phyloP scores from a whole-genome alignment of 1,140 invertebrate genomes.

The Hylaeus volcanicus region DNA sequence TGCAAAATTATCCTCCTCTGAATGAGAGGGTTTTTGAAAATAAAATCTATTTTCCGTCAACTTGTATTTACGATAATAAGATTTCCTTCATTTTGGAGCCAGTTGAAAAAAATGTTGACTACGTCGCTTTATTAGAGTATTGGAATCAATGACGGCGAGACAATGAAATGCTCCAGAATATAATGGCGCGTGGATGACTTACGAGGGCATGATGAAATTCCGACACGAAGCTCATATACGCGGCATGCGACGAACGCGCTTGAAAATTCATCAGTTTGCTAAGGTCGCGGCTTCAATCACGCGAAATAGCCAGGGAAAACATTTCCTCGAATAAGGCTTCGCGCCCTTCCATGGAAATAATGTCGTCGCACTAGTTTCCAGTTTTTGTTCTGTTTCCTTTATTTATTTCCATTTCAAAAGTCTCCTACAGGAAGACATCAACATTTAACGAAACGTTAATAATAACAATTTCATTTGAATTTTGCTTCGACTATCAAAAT shows the following conservation, averaged over 20 bases:
- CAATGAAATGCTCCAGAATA: conserved; percentile 24
- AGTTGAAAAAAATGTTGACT: not conserved
- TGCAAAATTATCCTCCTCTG: no score
- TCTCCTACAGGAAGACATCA: no score
- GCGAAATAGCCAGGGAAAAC: not conserved
- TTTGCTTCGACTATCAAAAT: no score
- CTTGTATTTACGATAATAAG: not conserved
- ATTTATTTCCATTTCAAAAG: no score
- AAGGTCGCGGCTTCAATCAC: not conserved
- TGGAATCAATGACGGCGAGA: not conserved
- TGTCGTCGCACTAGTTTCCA: not conserved
- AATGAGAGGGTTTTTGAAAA: no score
- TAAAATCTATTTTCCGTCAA: not conserved
- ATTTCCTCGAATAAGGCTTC: not conserved
- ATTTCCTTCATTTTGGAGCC: no score
- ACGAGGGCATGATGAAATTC: conserved; percentile 51
- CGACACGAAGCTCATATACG: conserved; percentile 53
- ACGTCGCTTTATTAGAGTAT: not conserved
- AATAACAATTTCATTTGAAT: no score
- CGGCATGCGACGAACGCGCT: conserved; percentile 10
- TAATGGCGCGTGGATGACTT: conserved; percentile 18
- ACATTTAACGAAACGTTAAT: no score
- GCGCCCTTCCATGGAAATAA: not conserved
- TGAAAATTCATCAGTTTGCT: not conserved
- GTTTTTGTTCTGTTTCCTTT: not conserved